Conservation (phyloP, 2,113 vertebrate species). For the Telmatochromis sp. region DNA sequence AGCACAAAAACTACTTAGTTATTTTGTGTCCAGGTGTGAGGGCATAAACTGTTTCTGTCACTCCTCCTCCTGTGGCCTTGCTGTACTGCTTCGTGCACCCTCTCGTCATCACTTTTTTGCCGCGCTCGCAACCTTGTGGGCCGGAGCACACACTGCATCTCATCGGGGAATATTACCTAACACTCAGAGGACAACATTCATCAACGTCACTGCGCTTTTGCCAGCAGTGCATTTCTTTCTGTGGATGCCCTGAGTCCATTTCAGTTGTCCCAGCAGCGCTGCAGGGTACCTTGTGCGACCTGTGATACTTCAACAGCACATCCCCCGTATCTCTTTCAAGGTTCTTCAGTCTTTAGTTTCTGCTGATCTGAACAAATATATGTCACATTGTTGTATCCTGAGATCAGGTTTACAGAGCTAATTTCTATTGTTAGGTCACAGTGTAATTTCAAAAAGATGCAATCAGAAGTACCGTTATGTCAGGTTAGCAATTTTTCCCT, state of each 20-base stretch:
- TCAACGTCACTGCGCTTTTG: conserved; percentile 65
- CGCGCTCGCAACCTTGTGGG: conserved; percentile 54
- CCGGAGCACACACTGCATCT: conserved; percentile 37
- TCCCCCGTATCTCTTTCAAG: conserved; percentile 29
- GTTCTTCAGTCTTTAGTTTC: conserved; percentile 23
- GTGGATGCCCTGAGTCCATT: conserved; percentile 33
- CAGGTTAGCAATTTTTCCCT: background rate
- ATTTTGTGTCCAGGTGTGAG: background rate
- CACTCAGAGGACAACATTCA: conserved; percentile 68
- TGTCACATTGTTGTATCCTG: background rate
- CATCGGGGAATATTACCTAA: conserved; percentile 66
- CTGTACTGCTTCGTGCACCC: background rate
- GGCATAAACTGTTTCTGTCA: background rate
- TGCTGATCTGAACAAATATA: conserved; percentile 26
- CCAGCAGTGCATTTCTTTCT: conserved; percentile 62
- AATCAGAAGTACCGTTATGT: background rate
- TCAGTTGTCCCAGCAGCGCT: conserved; percentile 30
- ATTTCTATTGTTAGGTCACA: background rate
- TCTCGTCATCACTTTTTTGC: conserved; percentile 56
- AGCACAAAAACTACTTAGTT: background rate
- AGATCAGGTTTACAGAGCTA: background rate
- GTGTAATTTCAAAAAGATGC: background rate
- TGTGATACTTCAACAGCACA: conserved; percentile 17
- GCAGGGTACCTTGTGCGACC: conserved; percentile 6
- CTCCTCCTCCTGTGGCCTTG: conserved; percentile 19